Evolutionary conservation across 2,797 vertebrate genomes (phyloP).

Genomic region (Coregonus sp.): DNA sequence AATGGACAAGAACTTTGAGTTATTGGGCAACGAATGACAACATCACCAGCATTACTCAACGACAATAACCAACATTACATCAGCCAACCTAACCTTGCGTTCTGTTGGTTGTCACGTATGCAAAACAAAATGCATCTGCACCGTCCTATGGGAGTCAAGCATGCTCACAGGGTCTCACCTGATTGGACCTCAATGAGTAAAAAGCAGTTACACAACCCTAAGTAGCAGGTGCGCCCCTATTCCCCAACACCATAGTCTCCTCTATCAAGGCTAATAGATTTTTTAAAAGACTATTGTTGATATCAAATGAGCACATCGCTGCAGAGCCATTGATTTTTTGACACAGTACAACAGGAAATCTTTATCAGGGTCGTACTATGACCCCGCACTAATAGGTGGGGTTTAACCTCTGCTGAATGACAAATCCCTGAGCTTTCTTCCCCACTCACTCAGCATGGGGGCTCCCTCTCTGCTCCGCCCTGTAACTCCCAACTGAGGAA

Average conservation of each 20-base stretch:
- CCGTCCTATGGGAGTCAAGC: neutral
- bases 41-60: neutral
- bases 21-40: neutral
- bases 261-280: constrained; percentile 78
- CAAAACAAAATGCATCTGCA: neutral
- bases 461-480: neutral
- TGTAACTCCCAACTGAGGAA: neutral
- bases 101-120: no score
- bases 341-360: constrained; percentile 89
- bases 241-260: constrained; percentile 52
- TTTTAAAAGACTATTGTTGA: constrained; percentile 82
- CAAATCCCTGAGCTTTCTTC: constrained; percentile 46
- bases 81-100: neutral
- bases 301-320: constrained; percentile 83
- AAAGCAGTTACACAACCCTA: constrained; percentile 15
- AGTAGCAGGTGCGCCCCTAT: constrained; percentile 32
- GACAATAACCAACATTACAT: neutral
- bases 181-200: constrained; percentile 34
- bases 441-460: neutral
- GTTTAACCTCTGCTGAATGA: constrained; percentile 76
- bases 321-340: constrained; percentile 87
- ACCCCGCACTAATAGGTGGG: constrained; percentile 85
- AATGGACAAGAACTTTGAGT: no score
- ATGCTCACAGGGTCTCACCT: neutral
- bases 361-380: constrained; percentile 88